Percentiles rank a stretch among this genome's conserved stretches.
Evolutionary conservation across 1,140 invertebrate species (phyloP).

Genomic region (Pseudobourletiella spinata): DNA sequence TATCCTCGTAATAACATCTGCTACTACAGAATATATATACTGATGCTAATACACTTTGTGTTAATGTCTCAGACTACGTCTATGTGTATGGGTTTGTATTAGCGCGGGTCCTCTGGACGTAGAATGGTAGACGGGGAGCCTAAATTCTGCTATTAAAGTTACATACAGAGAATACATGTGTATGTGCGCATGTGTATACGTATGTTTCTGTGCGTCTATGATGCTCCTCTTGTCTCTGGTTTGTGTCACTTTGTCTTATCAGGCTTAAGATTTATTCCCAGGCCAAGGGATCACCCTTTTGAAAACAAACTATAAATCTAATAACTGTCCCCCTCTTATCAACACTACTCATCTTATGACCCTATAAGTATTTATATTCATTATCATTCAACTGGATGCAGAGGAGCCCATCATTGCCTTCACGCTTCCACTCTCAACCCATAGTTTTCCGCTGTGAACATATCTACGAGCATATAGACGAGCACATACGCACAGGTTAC

Average conservation of each 20-base stretch:
- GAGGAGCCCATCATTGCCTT: constrained; percentile 19
- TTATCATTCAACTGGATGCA: constrained; percentile 13
- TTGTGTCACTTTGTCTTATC: constrained; percentile 28
- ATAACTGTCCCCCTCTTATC: constrained; percentile 33
- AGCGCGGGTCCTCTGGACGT: too few species aligned
- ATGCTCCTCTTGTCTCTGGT: constrained; percentile 12
- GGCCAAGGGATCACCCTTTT: constrained; percentile 32
- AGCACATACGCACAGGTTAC: not conserved
- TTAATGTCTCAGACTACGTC: too few species aligned
- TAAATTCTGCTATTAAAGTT: too few species aligned
- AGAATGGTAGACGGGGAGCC: too few species aligned
- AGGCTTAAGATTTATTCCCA: constrained; percentile 28
- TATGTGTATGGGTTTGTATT: too few species aligned
- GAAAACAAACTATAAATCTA: constrained; percentile 36
- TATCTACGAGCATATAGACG: not conserved
- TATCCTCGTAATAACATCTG: constrained; percentile 23
- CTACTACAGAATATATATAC: not conserved
- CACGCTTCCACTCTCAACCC: constrained; percentile 19
- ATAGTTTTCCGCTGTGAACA: not conserved
- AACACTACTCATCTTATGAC: constrained; percentile 34
- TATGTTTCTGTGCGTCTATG: not conserved
- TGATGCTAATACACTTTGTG: too few species aligned
- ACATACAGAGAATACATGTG: too few species aligned
- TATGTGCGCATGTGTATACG: not conserved
- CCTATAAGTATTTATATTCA: constrained; percentile 29